Evolutionary conservation across 2,113 vertebrate species (phyloP).

Genomic region (Boulengeromyrus knoepffleri): DNA sequence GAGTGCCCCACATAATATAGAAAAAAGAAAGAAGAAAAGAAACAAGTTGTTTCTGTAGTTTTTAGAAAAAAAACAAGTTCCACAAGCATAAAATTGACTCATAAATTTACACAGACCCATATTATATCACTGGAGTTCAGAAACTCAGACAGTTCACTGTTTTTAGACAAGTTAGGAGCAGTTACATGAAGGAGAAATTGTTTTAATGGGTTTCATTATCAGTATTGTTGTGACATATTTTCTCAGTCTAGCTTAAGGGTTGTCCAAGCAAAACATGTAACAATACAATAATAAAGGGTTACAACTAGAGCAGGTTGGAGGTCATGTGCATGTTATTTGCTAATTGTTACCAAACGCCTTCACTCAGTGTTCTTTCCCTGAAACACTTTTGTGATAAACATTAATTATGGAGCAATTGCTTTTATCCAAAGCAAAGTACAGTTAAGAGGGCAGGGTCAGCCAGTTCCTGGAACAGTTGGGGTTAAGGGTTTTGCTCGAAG

Average conservation of each 20-base stretch:
- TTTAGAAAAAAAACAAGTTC: background rate
- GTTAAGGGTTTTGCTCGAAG: background rate
- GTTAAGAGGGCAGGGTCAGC: too few species aligned
- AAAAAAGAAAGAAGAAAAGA: background rate
- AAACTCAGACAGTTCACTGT: background rate
- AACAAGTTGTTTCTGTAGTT: background rate
- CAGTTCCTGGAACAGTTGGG: background rate
- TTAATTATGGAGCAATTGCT: background rate
- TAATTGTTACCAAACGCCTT: background rate
- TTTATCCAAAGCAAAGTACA: too few species aligned
- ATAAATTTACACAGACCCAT: background rate
- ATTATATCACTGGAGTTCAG: background rate
- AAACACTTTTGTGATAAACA: background rate
- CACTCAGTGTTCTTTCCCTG: background rate
- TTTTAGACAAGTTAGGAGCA: background rate
- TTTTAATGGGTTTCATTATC: background rate
- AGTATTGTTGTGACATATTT: background rate
- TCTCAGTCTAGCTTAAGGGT: background rate
- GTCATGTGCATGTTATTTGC: background rate
- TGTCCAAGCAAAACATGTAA: background rate
- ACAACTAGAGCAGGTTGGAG: background rate
- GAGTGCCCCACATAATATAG: constrained; percentile 14
- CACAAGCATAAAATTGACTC: background rate
- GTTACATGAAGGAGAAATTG: background rate
- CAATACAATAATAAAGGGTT: background rate